Conservation (phyloP, 2,113 vertebrate genomes). For the Rostratula benghalensis region DNA sequence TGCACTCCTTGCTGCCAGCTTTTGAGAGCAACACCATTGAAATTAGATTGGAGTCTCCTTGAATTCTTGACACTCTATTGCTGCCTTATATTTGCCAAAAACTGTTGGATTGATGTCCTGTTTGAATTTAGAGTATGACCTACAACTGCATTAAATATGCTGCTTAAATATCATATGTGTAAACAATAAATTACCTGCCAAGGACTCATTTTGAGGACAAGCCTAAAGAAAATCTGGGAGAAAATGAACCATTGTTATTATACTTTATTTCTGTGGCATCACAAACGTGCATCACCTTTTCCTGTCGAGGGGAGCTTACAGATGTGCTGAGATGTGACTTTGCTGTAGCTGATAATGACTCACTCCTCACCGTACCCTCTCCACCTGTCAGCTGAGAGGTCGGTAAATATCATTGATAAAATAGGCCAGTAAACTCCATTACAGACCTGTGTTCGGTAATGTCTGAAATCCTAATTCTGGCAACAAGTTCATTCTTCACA, state of each 20-base stretch:
- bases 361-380: background rate
- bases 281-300: background rate
- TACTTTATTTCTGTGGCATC: background rate
- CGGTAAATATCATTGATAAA: background rate
- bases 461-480: background rate
- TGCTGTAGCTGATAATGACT: background rate
- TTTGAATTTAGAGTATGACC: slow-evolving; percentile 40
- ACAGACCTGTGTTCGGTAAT: rapidly evolving
- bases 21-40: slow-evolving; percentile 50
- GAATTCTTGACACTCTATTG: slow-evolving; percentile 3
- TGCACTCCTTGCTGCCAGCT: slow-evolving; percentile 50
- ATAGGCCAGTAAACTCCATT: background rate
- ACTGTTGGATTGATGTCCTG: background rate
- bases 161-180: background rate
- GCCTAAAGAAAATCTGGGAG: background rate
- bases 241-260: background rate
- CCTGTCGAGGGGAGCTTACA: background rate
- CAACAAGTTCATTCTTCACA: background rate
- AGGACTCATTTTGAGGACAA: background rate
- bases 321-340: background rate
- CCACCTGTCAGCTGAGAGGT: background rate
- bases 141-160: slow-evolving; percentile 5
- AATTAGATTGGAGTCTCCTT: slow-evolving; percentile 29
- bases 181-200: slow-evolving; percentile 12
- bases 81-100: slow-evolving; percentile 44